These are phyloP conservation scores for Myopa testacea DNA, from an alignment of 2,888 invertebrate species.

Conservation along the genomic window DNA sequence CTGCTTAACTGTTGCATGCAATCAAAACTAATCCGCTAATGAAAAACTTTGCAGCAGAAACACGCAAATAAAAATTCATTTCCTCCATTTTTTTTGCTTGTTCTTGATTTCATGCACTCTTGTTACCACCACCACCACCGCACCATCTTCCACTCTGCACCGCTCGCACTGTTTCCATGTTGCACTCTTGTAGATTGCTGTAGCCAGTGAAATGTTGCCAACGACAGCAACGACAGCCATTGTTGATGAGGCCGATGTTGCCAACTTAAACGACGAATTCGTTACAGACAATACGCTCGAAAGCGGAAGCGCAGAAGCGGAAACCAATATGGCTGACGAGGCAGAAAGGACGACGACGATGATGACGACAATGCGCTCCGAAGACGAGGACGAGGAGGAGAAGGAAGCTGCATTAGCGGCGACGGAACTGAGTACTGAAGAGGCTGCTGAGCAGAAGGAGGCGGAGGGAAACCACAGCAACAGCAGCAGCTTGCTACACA, in stretches of 20 bases:
- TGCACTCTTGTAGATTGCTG: conserved; percentile 29
- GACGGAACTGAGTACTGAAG: not conserved
- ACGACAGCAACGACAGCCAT: conserved; percentile 50
- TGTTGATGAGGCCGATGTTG: conserved; percentile 43
- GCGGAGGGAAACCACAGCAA: conserved; percentile 42
- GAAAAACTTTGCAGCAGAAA: not conserved
- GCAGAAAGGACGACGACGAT: conserved; percentile 37
- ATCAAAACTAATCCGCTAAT: not conserved
- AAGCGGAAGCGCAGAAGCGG: conserved; percentile 57
- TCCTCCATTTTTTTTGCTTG: conserved; percentile 33
- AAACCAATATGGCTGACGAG: conserved; percentile 51
- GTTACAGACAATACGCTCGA: conserved; percentile 52
- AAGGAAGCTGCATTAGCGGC: conserved; percentile 46
- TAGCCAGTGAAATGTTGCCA: conserved; percentile 47
- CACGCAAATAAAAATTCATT: not conserved
- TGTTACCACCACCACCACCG: conserved; percentile 43
- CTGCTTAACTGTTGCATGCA: conserved; percentile 4
- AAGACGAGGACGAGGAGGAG: conserved; percentile 39
- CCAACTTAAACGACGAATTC: conserved; percentile 47
- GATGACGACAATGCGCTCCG: conserved; percentile 42
- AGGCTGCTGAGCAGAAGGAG: conserved; percentile 19
- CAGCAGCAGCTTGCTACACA: conserved; percentile 7
- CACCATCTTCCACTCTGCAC: conserved; percentile 40
- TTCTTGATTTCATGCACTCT: conserved; percentile 26
- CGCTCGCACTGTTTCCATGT: not conserved